Percentiles rank a stretch among this genome's conserved stretches.
phyloP scores from a whole-genome alignment of 2,113 vertebrate species.

The Nothocercus julius region DNA sequence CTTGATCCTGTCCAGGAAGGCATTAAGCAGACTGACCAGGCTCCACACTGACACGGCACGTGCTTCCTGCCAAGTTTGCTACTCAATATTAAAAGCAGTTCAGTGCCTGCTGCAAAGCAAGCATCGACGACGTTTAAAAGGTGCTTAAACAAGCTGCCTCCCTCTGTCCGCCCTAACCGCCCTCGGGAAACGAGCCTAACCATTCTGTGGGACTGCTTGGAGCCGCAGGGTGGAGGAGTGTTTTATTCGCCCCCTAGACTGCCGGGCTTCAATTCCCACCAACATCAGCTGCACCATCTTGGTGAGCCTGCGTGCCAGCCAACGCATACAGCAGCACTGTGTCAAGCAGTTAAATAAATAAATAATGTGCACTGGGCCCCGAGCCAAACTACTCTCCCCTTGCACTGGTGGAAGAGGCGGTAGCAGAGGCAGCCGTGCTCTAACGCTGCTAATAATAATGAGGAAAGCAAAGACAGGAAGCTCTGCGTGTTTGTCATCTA shows the following conservation, averaged over 20 bases:
- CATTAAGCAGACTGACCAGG: neutral
- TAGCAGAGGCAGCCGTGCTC: neutral
- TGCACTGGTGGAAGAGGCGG: neutral
- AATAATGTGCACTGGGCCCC: neutral
- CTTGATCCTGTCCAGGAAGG: neutral
- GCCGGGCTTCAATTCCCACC: neutral
- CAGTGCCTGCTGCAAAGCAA: neutral
- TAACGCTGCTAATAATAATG: neutral
- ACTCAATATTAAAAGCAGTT: neutral
- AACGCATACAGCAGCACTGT: neutral
- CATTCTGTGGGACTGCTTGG: neutral
- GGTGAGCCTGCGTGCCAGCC: neutral
- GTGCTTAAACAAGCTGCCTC: neutral
- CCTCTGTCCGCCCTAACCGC: neutral
- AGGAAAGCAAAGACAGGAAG: neutral
- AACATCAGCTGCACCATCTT: neutral
- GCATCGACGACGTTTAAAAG: neutral
- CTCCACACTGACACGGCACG: neutral
- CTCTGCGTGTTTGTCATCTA: neutral
- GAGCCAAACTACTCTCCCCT: conserved; percentile 18
- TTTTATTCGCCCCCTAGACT: neutral
- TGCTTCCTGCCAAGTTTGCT: neutral
- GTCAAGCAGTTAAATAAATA: conserved; percentile 19
- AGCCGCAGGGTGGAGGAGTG: neutral
- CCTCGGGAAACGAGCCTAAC: neutral